Conservation (phyloP, 2,888 invertebrate species). For the Drosophila limbata region DNA sequence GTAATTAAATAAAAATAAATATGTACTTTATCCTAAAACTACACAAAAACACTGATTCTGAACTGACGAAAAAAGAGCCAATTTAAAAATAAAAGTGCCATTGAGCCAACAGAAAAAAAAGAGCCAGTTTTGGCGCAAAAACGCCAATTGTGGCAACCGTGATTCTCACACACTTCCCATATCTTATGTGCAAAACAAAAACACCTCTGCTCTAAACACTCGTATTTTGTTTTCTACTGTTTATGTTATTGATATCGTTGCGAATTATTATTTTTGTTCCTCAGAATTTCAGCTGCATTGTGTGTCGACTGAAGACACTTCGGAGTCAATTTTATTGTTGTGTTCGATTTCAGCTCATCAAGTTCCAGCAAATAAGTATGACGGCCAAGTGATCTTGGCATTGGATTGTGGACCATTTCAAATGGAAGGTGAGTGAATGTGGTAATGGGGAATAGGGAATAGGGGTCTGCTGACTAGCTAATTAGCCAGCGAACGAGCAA, state of each 20-base stretch:
- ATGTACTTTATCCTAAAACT: too few species aligned
- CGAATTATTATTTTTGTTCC: neutral
- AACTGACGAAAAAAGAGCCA: too few species aligned
- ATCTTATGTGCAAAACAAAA: too few species aligned
- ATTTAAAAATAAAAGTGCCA: too few species aligned
- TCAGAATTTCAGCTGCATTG: neutral
- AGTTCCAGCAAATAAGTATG: neutral
- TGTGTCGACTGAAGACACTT: neutral
- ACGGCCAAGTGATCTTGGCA: slow-evolving; percentile 11
- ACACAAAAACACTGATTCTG: too few species aligned
- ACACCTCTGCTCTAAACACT: too few species aligned
- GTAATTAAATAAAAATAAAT: too few species aligned
- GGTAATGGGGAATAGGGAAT: neutral
- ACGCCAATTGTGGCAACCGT: too few species aligned
- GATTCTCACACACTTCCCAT: too few species aligned
- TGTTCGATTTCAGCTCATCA: slow-evolving; percentile 20
- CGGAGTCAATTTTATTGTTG: neutral
- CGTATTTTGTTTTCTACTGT: neutral
- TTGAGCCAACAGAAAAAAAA: too few species aligned
- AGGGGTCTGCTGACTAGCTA: slow-evolving; percentile 59
- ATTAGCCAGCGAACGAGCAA: slow-evolving; percentile 66
- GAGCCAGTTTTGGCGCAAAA: too few species aligned
- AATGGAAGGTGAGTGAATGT: slow-evolving; percentile 31
- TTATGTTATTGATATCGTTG: slow-evolving; percentile 6
- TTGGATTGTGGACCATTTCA: slow-evolving; percentile 20